Evolutionary conservation across 1,140 invertebrate genomes (phyloP), one percentile per base, ranked within the genome.

Genomic region (Tetramorium simillimum): DNA sequence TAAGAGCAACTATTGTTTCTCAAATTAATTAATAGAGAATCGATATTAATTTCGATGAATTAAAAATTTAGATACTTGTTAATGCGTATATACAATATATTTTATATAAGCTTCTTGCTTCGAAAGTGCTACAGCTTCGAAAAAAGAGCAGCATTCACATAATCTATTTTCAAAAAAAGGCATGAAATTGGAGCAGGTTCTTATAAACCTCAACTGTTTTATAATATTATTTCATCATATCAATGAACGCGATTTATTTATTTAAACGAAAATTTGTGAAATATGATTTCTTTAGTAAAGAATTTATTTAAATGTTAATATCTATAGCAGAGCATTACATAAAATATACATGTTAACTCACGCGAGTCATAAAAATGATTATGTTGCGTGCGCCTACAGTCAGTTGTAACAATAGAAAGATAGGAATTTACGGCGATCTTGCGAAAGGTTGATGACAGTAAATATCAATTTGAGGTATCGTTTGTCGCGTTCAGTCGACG

Each of bases 401-500:
- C 49, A 21, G 21, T 14, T 72, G 76, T 67, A 24, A 33, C 51
- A 46, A 21, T 70, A 56, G 37, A 72, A 58, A 77, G 16, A 43
- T 24, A 3, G 18, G 37, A 58, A 72, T 81, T 81, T 67, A n/a
- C 21, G 37, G 10, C 16, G 16, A 14, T 70, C 28, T 72, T 82
- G 12, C 6, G 37, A 58, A 82, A 82, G 10, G 21, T n/a, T 53
- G 67, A 43, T n/a, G 37, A 33, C 51, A 58, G 51, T 72, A 72
- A 72, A 58, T 43, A 43, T 46, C 12, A 28, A 67, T 73, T 60
- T n/a, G 24, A 56, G 24, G 28, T 28, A 69, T 81, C 49, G 24
- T 73, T 82, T 46, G 53, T 73, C 67, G 53, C 9, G 37, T 82
- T 18, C 67, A 53, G 12, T 73, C 49, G 24, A 56, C 40, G 16